Base-by-base conservation (phyloP, 2,888 invertebrate species). In the Drosophila borborema region DNA sequence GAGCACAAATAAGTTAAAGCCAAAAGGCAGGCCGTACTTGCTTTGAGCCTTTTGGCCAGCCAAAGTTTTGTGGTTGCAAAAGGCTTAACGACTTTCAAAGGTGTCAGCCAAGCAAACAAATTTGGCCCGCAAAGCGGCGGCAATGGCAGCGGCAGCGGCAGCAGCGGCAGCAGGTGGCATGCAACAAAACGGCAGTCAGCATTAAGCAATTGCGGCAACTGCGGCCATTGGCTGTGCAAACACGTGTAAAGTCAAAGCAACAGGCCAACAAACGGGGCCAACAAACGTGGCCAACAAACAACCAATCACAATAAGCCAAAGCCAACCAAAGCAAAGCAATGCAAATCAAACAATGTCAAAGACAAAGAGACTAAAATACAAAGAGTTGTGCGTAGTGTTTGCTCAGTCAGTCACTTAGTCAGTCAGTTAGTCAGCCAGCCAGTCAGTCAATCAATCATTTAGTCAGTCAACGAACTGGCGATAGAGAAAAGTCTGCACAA, bases 221-320 rank as follows among this genome's bases (percentile, higher is more conserved):
- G 49, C 65, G 53, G 63, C 75, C 67, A 69, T 68, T 58, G 59
- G 64, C 68, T 77, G 76, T 74, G 84, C 84, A 85, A 74, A 88
- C 84, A 85, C 72, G 81, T 88, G 86, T 86, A 77, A 88, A 86
- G 83, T 70, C 83, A 84, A 85, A 88, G 84, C 83, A 77, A 73
- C 74, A 88, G 81, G 74, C 69, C 58, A 58, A 61, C 56, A 60
- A 65, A 59, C 59, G 18, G 41, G 75, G 75, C 68, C 55, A 60
- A 64, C 62, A 54, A 70, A 64, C 64, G 51, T 56, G 63, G 49
- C 68, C 46, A 70, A 64, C 63, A 53, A 67, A 78, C 62, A 72
- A 55, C 60, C 67, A 80, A 65, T 45, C 72, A 58, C 71, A 75
- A 62, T 70, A 68, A 71, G 63, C 43, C 59, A 64, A 72, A 60